Conservation (phyloP, 2,797 vertebrate genomes). For the Melanotaenia parkinsoni region DNA sequence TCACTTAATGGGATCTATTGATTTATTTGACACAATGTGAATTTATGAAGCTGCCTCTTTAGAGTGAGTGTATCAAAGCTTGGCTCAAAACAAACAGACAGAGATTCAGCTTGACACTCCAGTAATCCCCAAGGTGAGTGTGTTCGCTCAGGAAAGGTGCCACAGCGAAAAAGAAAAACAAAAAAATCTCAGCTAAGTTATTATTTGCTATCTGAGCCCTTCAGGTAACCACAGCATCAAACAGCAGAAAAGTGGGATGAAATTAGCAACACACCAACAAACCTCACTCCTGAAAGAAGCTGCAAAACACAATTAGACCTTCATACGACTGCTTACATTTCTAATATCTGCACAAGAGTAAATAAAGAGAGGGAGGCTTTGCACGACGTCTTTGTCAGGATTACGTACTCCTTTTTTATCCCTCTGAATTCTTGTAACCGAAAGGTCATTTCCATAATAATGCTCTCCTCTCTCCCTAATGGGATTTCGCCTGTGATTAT, state of each 20-base stretch:
- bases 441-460: slow-evolving; percentile 86
- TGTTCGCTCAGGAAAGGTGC: slow-evolving; percentile 62
- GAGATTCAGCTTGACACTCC: slow-evolving; percentile 72
- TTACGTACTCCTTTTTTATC: slow-evolving; percentile 75
- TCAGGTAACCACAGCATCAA: slow-evolving; percentile 28
- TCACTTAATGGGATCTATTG: slow-evolving; percentile 80
- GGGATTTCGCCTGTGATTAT: slow-evolving; percentile 81
- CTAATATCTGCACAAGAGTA: slow-evolving; percentile 57
- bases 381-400: slow-evolving; percentile 68
- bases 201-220: slow-evolving; percentile 26
- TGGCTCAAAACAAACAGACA: slow-evolving; percentile 77
- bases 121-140: slow-evolving; percentile 70
- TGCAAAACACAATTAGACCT: slow-evolving; percentile 28
- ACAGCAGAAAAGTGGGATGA: slow-evolving; percentile 19
- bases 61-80: slow-evolving; percentile 77
- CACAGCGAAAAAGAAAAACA: slow-evolving; percentile 23
- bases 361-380: slow-evolving; percentile 57
- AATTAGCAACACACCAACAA: slow-evolving; percentile 21
- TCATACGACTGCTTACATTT: slow-evolving; percentile 49
- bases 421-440: slow-evolving; percentile 75
- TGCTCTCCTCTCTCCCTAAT: slow-evolving; percentile 75
- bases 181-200: slow-evolving; percentile 20
- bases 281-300: slow-evolving; percentile 20
- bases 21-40: slow-evolving; percentile 83
- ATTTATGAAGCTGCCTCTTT: slow-evolving; percentile 79